Evolutionary conservation across 2,888 invertebrate species (phyloP), one percentile per base, ranked within the genome.

Genomic region (Muscina levida): DNA sequence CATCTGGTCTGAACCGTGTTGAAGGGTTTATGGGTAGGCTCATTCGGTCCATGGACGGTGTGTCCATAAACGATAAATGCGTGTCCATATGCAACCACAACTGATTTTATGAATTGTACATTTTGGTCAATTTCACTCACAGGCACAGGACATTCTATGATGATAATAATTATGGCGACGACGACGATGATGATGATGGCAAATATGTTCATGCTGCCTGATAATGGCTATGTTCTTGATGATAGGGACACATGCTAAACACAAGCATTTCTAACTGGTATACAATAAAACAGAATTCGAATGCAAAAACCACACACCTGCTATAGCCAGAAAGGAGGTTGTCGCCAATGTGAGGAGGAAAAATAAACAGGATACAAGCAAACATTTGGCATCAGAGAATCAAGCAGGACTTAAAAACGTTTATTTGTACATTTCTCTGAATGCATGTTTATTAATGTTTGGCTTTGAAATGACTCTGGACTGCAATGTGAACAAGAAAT

Each of bases 61-160:
- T 37, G 37, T 39, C 39, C 59, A 39, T 31, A 39, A 11, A 37
- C 31, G 42, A 19, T 42, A 62, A 62, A 68, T 62, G 67, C 81
- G 62, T 81, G 81, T 75, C 77, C 67, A 75, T 67, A 17, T 62
- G n/a, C 68, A 75, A 77, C 77, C 81, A 72, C 74, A 81, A 72
- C 59, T 56, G 44, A 42, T 39, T 77, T 77, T 77, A 66, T 70
- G 57, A 59, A 48, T 51, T 79, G 70, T 72, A 72, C 56, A 62
- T 77, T 79, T 75, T 81, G 81, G 74, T 81, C 81, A 77, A 81
- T 81, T 81, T 71, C 48, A 81, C 67, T 75, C 77, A 74, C 72
- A 42, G 19, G 62, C n/a, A 59, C 37, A 59, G 1, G 19, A 42
- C 8, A 53, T 31, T 31, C 31, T 5, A 31, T 19, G n/a, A n/a